phyloP scores from a whole-genome alignment of 2,113 vertebrate genomes.

The Tenebrosternarchus preto region DNA sequence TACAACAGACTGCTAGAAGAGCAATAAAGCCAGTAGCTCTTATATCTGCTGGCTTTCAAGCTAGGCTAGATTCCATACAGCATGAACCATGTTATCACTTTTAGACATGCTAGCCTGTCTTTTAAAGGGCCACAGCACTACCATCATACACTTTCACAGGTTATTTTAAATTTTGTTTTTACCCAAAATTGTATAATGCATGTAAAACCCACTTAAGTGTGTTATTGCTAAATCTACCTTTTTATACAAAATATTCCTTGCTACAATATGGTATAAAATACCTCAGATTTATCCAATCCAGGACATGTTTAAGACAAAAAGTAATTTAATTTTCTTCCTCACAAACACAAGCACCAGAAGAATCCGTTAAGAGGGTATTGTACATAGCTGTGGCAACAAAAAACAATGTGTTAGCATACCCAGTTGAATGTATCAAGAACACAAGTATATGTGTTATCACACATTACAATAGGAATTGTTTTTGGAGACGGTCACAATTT shows the following conservation, averaged over 20 bases:
- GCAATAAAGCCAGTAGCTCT: not conserved
- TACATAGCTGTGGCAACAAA: conserved; percentile 61
- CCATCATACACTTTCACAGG: conserved; percentile 9
- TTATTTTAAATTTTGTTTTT: not conserved
- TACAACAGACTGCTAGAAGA: not conserved
- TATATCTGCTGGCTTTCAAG: not conserved
- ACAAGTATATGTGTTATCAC: conserved; percentile 57
- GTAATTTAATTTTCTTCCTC: conserved; percentile 59
- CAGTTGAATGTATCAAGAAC: conserved; percentile 33
- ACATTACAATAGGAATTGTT: conserved; percentile 55
- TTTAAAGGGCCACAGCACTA: not conserved
- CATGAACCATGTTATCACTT: conserved; percentile 33
- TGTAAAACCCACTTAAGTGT: conserved; percentile 59
- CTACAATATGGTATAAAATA: conserved; percentile 76
- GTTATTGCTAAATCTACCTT: conserved; percentile 79
- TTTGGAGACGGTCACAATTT: conserved; percentile 50
- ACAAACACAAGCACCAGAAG: conserved; percentile 71
- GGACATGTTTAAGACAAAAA: conserved; percentile 58
- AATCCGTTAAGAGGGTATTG: conserved; percentile 67
- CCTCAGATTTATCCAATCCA: conserved; percentile 64
- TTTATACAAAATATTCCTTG: conserved; percentile 71
- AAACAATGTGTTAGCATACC: conserved; percentile 36
- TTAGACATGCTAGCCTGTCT: not conserved
- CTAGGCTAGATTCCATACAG: not conserved
- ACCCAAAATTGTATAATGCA: conserved; percentile 33